Conservation (phyloP, 1,140 invertebrate genomes). For the Papilio aristodemus region DNA sequence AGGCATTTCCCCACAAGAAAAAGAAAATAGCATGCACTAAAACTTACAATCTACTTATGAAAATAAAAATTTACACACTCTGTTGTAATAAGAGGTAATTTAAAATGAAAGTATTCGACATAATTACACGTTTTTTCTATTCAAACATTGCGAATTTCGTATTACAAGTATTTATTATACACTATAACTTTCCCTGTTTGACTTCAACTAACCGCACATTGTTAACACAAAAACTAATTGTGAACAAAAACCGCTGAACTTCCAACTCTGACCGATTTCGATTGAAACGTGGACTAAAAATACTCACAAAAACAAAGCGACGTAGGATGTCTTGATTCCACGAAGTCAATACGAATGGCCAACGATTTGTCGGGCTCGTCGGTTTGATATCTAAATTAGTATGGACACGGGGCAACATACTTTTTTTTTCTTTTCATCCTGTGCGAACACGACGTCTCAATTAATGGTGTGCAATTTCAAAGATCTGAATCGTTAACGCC, state of each 20-base stretch:
- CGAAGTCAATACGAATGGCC: constrained; percentile 64
- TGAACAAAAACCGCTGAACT: constrained; percentile 61
- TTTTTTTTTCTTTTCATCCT: constrained; percentile 55
- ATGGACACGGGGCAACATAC: constrained; percentile 57
- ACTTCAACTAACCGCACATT: constrained; percentile 37
- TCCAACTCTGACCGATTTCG: constrained; percentile 52
- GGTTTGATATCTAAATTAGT: constrained; percentile 77
- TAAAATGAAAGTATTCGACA: too few relatives aligned
- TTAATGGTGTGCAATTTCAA: constrained; percentile 73
- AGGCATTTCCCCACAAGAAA: too few relatives aligned
- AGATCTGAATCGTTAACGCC: constrained; percentile 66
- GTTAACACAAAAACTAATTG: constrained; percentile 46
- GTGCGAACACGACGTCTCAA: constrained; percentile 71
- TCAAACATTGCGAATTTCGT: too few relatives aligned
- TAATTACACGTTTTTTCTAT: too few relatives aligned
- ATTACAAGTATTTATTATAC: too few relatives aligned
- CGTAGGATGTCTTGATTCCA: constrained; percentile 62
- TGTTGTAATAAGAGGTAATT: too few relatives aligned
- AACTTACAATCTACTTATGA: too few relatives aligned
- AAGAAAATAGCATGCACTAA: too few relatives aligned
- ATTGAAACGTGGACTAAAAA: constrained; percentile 65
- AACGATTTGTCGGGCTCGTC: constrained; percentile 72
- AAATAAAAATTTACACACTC: too few relatives aligned
- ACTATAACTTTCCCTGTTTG: constrained; percentile 9
- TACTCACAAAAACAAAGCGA: constrained; percentile 62